Percentiles rank a stretch among this genome's conserved stretches.
phyloP scores from a whole-genome alignment of 2,113 vertebrate species.

The Oncorhynchus clarkii region DNA sequence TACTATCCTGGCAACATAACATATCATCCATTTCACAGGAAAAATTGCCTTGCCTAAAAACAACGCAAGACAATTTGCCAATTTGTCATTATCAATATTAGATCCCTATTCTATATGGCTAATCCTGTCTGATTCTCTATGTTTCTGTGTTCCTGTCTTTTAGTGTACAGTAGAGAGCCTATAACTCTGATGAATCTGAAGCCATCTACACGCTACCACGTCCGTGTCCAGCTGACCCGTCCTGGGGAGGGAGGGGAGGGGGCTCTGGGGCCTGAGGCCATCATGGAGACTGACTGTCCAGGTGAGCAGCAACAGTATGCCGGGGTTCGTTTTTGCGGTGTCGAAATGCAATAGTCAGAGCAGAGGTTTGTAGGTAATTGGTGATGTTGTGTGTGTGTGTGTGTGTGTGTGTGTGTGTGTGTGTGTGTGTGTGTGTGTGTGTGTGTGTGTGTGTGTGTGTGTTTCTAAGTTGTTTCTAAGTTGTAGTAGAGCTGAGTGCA shows the following conservation, averaged over 20 bases:
- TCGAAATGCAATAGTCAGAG: not conserved
- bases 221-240: constrained; percentile 86
- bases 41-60: too few relatives aligned
- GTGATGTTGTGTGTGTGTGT: constrained; percentile 32
- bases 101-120: not conserved
- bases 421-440: too few relatives aligned
- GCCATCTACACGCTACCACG: constrained; percentile 82
- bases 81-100: too few relatives aligned
- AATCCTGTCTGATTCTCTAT: not conserved
- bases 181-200: constrained; percentile 90
- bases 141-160: constrained; percentile 7
- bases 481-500: not conserved
- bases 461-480: not conserved
- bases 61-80: too few relatives aligned
- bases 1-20: too few relatives aligned
- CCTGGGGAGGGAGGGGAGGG: constrained; percentile 89
- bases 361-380: not conserved
- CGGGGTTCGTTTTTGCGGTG: too few relatives aligned
- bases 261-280: constrained; percentile 77
- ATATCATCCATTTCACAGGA: too few relatives aligned
- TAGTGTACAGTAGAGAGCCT: constrained; percentile 86
- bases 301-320: constrained; percentile 68
- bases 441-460: not conserved
- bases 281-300: constrained; percentile 93
- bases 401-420: not conserved